phyloP scores from a whole-genome alignment of 2,888 invertebrate genomes.

The Folsomia candida region DNA sequence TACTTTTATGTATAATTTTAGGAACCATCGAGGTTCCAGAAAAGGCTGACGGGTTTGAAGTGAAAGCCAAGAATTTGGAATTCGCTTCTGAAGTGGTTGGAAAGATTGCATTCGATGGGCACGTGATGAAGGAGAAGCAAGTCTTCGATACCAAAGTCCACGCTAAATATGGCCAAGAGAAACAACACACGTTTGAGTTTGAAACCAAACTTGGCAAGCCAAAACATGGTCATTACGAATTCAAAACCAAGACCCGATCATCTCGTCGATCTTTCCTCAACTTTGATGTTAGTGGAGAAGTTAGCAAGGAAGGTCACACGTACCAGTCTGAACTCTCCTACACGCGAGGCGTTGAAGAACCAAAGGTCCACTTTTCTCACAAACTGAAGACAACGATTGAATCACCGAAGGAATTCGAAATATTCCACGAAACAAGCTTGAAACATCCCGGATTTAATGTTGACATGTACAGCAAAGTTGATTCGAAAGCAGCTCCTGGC shows the following conservation, averaged over 20 bases:
- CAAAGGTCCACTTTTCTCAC: conserved; percentile 29
- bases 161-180: conserved; percentile 29
- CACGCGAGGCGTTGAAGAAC: conserved; percentile 30
- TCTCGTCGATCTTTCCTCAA: conserved; percentile 41
- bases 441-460: conserved; percentile 60
- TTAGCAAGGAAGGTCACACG: conserved; percentile 48
- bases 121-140: conserved; percentile 7
- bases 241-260: conserved; percentile 28
- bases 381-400: conserved; percentile 27
- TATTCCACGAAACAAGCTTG: conserved; percentile 54
- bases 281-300: conserved; percentile 63
- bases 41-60: conserved; percentile 13
- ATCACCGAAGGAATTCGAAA: conserved; percentile 42
- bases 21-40: conserved; percentile 23
- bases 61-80: conserved; percentile 29
- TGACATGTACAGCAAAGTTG: conserved; percentile 60
- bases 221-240: conserved; percentile 14
- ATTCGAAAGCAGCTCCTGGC: conserved; percentile 54
- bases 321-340: conserved; percentile 26
- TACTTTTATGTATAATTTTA: neutral
- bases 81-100: conserved; percentile 32
- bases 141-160: conserved; percentile 26
- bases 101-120: conserved; percentile 32
- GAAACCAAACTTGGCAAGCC: conserved; percentile 25
- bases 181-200: conserved; percentile 28